Conservation (phyloP, 2,113 vertebrate species). For the Notarius quadriscutis region DNA sequence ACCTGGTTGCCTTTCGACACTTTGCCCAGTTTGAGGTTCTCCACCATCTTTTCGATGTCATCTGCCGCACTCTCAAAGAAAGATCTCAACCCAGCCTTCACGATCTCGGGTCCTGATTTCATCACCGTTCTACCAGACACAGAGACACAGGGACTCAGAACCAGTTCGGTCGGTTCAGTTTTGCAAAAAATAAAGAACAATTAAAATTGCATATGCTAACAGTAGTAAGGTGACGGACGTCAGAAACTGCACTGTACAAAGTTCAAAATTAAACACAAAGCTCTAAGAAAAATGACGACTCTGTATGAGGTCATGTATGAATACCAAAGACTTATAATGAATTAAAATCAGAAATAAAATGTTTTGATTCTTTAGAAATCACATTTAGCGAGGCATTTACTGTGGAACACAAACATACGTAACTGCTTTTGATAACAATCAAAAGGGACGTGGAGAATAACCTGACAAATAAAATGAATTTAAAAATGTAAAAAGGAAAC, state of each 20-base stretch:
- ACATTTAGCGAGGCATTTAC: neutral
- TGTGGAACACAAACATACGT: neutral
- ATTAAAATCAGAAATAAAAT: neutral
- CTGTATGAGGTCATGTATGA: neutral
- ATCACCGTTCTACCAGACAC: constrained; percentile 82
- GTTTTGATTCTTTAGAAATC: neutral
- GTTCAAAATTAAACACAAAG: neutral
- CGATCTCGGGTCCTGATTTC: constrained; percentile 95
- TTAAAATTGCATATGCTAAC: neutral
- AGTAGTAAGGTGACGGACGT: neutral
- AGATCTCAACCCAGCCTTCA: constrained; percentile 90
- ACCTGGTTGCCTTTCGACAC: constrained; percentile 86
- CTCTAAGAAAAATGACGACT: neutral
- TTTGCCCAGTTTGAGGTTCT: constrained; percentile 90
- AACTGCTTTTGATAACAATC: neutral
- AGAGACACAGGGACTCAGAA: neutral
- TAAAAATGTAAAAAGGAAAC: constrained; percentile 58
- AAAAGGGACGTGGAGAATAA: neutral
- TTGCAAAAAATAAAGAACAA: neutral
- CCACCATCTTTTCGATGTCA: constrained; percentile 94
- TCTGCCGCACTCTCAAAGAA: constrained; percentile 92
- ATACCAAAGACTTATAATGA: neutral
- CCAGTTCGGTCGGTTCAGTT: neutral
- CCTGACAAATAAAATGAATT: neutral
- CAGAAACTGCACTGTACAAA: neutral